These are phyloP conservation scores for Hyles lineata DNA, from an alignment of 2,888 invertebrate genomes.

Conservation along the genomic window DNA sequence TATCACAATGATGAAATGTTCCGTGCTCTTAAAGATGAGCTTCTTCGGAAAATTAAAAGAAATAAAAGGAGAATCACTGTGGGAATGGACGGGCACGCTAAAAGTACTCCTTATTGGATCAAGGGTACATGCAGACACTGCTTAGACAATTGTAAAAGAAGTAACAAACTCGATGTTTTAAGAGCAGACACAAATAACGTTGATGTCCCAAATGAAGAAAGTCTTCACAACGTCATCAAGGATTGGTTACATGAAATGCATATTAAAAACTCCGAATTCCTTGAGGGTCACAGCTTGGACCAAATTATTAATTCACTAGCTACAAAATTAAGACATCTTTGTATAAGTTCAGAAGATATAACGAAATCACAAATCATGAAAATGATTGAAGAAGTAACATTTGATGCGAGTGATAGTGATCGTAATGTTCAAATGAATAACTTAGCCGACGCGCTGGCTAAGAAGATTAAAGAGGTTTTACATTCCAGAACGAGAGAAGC, in stretches of 20 bases:
- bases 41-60: conserved; percentile 40
- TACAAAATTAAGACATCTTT: conserved; percentile 45
- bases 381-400: conserved; percentile 52
- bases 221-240: conserved; percentile 47
- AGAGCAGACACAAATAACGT: background rate
- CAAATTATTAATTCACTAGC: conserved; percentile 44
- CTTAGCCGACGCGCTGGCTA: conserved; percentile 24
- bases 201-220: background rate
- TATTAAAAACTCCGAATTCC: conserved; percentile 44
- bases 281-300: conserved; percentile 43
- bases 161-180: background rate
- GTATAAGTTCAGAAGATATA: conserved; percentile 41
- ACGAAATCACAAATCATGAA: conserved; percentile 47
- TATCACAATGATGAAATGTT: conserved; percentile 8
- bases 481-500: conserved; percentile 31
- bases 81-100: background rate
- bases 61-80: conserved; percentile 30
- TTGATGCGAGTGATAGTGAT: conserved; percentile 38
- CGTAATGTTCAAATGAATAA: conserved; percentile 37
- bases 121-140: background rate
- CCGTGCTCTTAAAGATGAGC: conserved; percentile 36
- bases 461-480: conserved; percentile 9
- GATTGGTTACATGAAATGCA: conserved; percentile 55
- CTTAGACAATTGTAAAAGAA: background rate
- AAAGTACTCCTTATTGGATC: conserved; percentile 8